A percentile compares a stretch with the other conserved stretches of the same genome.
Conservation (phyloP, 1,140 invertebrate genomes). For the Drosophila sechellia region DNA sequence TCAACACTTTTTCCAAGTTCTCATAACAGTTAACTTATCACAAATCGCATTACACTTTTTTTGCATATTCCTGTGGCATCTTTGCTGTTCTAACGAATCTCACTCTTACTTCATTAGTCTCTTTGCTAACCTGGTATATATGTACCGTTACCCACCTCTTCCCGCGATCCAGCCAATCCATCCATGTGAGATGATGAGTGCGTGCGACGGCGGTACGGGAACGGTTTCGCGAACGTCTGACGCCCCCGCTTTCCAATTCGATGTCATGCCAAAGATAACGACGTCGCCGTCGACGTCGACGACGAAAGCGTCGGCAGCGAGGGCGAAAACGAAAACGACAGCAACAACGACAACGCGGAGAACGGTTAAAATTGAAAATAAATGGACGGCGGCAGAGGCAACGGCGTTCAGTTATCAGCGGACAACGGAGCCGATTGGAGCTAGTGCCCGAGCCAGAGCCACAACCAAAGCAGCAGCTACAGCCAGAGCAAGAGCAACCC, state of each 20-base stretch:
- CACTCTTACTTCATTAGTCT: not conserved
- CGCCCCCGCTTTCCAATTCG: conserved; percentile 47
- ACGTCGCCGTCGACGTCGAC: conserved; percentile 41
- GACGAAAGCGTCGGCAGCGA: conserved; percentile 21
- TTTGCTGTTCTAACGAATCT: too few species aligned
- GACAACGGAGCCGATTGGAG: conserved; percentile 65
- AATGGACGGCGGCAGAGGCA: conserved; percentile 72
- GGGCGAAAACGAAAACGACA: conserved; percentile 6
- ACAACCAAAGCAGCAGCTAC: not conserved
- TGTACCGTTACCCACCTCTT: not conserved
- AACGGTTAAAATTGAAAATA: conserved; percentile 80
- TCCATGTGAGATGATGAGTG: conserved; percentile 46
- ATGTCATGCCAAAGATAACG: conserved; percentile 73
- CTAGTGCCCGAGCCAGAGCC: not conserved
- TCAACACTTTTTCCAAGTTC: too few species aligned
- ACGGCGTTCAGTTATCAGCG: conserved; percentile 81
- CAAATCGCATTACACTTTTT: too few species aligned
- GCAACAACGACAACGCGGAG: conserved; percentile 21
- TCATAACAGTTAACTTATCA: too few species aligned
- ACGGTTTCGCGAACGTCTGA: conserved; percentile 51
- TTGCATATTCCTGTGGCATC: too few species aligned
- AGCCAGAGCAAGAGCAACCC: not conserved
- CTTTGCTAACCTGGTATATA: too few species aligned
- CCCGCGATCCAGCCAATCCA: not conserved
- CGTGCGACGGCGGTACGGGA: conserved; percentile 49